Evolutionary conservation across 2,797 vertebrate genomes (phyloP), one percentile per base, ranked within the genome.

Genomic region (Poecilia velifera): DNA sequence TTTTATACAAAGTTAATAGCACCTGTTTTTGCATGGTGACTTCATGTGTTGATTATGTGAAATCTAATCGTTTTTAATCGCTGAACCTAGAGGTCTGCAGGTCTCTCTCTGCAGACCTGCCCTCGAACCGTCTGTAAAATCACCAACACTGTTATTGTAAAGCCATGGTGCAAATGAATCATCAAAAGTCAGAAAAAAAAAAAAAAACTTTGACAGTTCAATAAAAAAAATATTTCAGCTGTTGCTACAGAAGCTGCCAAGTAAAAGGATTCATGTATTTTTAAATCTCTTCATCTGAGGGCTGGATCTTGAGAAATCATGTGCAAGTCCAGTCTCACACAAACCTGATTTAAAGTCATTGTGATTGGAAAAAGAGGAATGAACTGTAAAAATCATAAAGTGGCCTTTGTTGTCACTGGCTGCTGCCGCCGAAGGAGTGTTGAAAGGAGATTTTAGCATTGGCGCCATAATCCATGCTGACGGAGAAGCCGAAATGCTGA

Each of bases 371-470:
- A 74, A 41, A 31, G 10, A 12, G 57, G 34, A 43, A 49, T 72
- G 18, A 47, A 72, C 41, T 39, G 8, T 43, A 14, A 83, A 36
- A 66, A 66, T 79, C 8, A 10, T 3, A 76, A 74, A 62, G 2
- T 3, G 18, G 0, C 0, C 0, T 0, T 0, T 6, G 4, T 36
- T 70, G 45, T 92, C 77, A 90, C 68, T 87, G 36, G 49, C 78
- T 95, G 22, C 77, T 94, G 90, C 72, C 84, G 68, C n/a, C 87
- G 74, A 98, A 98, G 47, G 88, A 81, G 34, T 97, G 94, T 1
- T 76, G 93, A 91, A 97, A 98, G 94, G 98, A 98, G 73, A 97
- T 86, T 0, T 91, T 78, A 12, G 94, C 93, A 0, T 96, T 97
- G 85, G 86, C 76, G 0, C 68, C 49, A n/a, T 96, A 97, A 86